Evolutionary conservation across 64 coral and sea anemone genomes (phyloP), one percentile per base, ranked within the genome.

Genomic region (Porites lutea): DNA sequence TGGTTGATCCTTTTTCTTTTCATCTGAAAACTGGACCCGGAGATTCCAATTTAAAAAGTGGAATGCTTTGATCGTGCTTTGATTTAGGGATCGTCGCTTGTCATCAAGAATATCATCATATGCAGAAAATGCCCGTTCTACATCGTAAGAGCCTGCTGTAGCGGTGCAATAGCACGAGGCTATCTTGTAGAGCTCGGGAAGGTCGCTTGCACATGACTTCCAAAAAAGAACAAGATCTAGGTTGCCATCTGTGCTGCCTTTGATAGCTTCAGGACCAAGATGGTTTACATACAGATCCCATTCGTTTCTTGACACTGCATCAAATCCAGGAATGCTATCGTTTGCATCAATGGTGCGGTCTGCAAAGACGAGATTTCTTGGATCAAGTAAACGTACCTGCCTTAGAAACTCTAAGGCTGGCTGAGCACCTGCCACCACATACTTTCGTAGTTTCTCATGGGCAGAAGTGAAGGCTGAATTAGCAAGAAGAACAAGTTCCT

Each of bases 1-100:
- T 67, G 65, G 65, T 67, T 20, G 16, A 67, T 18, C 65, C 13
- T 67, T 67, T 20, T 15, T 67, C 65, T 92, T 20, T 53, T 92
- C 90, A 37, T 84, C 48, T 66, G 23, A 65, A 21, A 80, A 74
- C 79, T 46, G 72, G 13, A 81, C 52, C 52, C 73, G 43, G 23
- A 92, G 83, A 55, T 87, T 92, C 82, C 72, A 87, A 71, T 87
- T 92, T 58, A 87, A 61, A 74, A 92, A 87, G 57, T 87, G 90
- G 86, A 92, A 19, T 62, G 79, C 72, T 51, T 87, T 86, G 81
- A 87, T 77, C 52, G 82, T 87, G 51, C 20, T 77, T 78, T 76
- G 23, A 78, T 77, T 55, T 74, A 86, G 82, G n/a, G 78, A 79
- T 84, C 67, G 53, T 37, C 79, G 65, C 37, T 92, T 92, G 6